Base-by-base conservation (phyloP, 2,888 invertebrate species). In the Lasioglossum villosulum region DNA sequence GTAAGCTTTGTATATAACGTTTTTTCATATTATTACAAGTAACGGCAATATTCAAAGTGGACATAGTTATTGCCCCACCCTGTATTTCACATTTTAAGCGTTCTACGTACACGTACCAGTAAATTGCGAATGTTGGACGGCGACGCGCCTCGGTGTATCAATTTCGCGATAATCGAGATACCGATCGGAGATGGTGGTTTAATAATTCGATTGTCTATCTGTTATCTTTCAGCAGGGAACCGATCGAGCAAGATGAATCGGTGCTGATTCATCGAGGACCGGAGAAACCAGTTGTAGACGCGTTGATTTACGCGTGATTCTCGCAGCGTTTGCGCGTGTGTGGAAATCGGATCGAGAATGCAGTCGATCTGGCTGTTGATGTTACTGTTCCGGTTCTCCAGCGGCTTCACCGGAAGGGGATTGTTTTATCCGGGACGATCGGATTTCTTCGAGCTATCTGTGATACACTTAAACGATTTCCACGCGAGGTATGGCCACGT, bases 401-500 rank as follows among this genome's bases (percentile, higher is more conserved):
- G 82, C 75, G 93, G 88, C 16, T 92, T 92, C 76, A 92, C 93
- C 19, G 93, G 89, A 8, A 89, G 88, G 27, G 91, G 91, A 80
- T 75, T 91, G 8, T 66, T 88, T 66, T 90, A 94, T 82, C 92
- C 92, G 1, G 92, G 92, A 23, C 91, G 91, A 73, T 76, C 88
- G n/a, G 96, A 96, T 89, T 90, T 96, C 48, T 96, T 96, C 87
- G 95, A 95, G 86, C 92, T 97, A 84, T 96, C 96, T 88, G 95
- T 97, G 75, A 94, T 96, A 87, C 96, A 96, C 92, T 95, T 95
- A 88, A 96, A 96, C 92, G 96, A 96, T 87, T 96, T 96, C 88
- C 96, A 96, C 86, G 96, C 96, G 2, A 96, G 96, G 96, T 96
- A 94, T 1, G 95, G 95, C 95, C 90, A 48, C 59, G 23, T 6